Evolutionary conservation across 2,797 vertebrate species (phyloP), one percentile per base, ranked within the genome.

Genomic region (Morelia viridis): DNA sequence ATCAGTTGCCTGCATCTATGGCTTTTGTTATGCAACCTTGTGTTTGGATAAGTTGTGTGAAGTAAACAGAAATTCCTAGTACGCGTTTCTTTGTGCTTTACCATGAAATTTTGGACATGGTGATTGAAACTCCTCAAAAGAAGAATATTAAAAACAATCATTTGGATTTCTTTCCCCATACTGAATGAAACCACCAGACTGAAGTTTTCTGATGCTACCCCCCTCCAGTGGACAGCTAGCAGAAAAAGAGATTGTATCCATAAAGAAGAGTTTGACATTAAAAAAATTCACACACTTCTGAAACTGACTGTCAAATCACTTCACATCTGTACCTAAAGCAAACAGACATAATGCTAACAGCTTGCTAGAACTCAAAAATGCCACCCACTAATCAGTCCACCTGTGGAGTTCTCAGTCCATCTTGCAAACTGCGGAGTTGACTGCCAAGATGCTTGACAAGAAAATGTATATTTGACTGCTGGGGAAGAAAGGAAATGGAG

Each of bases 281-380:
- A 95, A 94, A 95, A 95, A 96, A 97, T 96, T 97, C 95, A 15
- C 96, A 96, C 97, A 97, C 97, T 97, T 97, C 95, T 95, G 97
- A 97, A 96, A 97, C 94, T 95, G 95, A 97, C 97, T 97, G 97
- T 97, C 97, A 97, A 97, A 97, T 97, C 97, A 97, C 97, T 97
- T 97, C 97, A 97, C 97, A 97, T 97, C 97, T 97, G 97, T 96
- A 97, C 97, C 96, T 97, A 97, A 97, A 97, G 97, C 97, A 97
- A 97, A 97, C 97, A 97, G 97, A 97, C 97, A 97, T 97, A 97
- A 97, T 97, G 97, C 96, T 97, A 97, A 97, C 97, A 97, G 97
- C 97, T 97, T 97, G 97, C 96, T 97, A 96, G 97, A 97, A 97
- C 97, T 97, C 96, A 97, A 96, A 97, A 97, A 97, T 97, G 97